Evolutionary conservation across 2,797 vertebrate species (phyloP), one percentile per base, ranked within the genome.

Genomic region (Triplophysa yarkandensis): DNA sequence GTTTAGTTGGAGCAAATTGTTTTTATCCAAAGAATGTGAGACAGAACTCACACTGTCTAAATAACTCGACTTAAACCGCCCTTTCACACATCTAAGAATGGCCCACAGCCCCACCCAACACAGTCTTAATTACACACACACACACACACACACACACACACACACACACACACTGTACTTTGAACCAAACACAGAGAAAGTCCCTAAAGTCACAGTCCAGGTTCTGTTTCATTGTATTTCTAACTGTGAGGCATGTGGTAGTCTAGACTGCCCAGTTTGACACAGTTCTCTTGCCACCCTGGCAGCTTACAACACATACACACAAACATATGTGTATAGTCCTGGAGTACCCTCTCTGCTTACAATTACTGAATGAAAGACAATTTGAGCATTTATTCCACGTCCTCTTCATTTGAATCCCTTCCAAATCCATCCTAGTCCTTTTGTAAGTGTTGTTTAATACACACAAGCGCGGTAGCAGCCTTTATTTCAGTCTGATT

Each of bases 81-180:
- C 25, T 61, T 50, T 76, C 50, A 70, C 54, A 64, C 66, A 27
- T 67, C 57, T 64, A 71, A 77, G 48, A 71, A 44, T 54, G 36
- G 48, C n/a, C 6, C 54, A 39, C 63, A 63, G 36, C 25, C 60
- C n/a, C 61, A 70, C 77, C 74, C 74, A 69, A 21, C 21, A 23
- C 5, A 16, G 11, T 39, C 16, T 36, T 58, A 21, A 44, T 30
- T 54, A 10, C 23, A 72, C 58, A 28, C 54, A 8, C 19, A 43
- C 32, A 71, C 58, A 21, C 57, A 9, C 27, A 44, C 32, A 10
- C 21, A 72, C 60, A 28, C 55, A 9, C 27, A 44, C 32, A 55
- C 34, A 54, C 66, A 21, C 46, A 54, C 2, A 8, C 11, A 63
- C 39, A 54, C 41, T n/a, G 54, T 21, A 74, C 73, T 60, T 75